These are phyloP conservation scores for Chrosomus eos DNA, from an alignment of 2,797 vertebrate genomes.

Conservation along the genomic window DNA sequence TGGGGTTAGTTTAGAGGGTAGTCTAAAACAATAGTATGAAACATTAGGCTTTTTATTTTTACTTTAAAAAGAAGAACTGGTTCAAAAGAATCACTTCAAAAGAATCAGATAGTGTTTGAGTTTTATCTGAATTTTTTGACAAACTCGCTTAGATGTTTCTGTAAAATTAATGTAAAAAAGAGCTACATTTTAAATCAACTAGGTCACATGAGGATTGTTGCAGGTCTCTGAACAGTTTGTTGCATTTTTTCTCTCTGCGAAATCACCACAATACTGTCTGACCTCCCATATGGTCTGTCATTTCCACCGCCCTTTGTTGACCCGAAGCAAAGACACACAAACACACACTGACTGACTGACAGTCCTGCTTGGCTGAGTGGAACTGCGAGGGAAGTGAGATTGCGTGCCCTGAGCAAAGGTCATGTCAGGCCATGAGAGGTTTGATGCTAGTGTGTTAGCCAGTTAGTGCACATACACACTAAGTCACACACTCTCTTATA, in stretches of 20 bases:
- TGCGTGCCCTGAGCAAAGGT: conserved; percentile 31
- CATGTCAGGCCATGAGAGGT: conserved; percentile 14
- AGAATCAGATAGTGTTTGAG: background rate
- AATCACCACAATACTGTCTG: background rate
- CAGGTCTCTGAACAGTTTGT: conserved; percentile 2
- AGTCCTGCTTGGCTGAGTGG: background rate
- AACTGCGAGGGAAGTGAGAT: conserved; percentile 6
- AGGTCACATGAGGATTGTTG: background rate
- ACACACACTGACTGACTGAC: conserved; percentile 25
- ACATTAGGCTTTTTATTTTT: too few species aligned
- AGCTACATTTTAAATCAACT: background rate
- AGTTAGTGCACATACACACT: conserved; percentile 9
- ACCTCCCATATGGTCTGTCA: conserved; percentile 4
- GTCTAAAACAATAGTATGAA: too few species aligned
- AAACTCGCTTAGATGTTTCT: background rate
- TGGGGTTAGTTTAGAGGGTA: too few species aligned
- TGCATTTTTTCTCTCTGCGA: background rate
- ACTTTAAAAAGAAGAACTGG: background rate
- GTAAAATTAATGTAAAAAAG: too few species aligned
- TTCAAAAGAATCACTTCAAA: background rate
- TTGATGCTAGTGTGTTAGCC: background rate
- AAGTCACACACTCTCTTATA: background rate
- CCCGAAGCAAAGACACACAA: background rate
- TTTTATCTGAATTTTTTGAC: background rate
- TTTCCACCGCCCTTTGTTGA: conserved; percentile 21